Base-by-base conservation (phyloP, 53 echinoderm and acorn worm species). In the Mesocentrotus franciscanus region DNA sequence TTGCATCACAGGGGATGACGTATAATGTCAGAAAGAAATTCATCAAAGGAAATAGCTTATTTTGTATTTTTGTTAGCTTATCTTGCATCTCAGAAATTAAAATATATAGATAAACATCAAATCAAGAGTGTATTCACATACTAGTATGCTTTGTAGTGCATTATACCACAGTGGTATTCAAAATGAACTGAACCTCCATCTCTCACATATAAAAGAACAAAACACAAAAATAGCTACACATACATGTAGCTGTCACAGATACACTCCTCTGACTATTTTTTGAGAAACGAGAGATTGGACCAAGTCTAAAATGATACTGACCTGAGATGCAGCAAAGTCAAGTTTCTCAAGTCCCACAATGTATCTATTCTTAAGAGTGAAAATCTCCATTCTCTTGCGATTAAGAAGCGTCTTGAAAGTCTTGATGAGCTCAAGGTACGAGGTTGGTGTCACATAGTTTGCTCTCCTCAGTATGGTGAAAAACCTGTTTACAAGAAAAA, bases 401-500 rank as follows among this genome's bases (percentile, higher is more conserved):
- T 98, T 99, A 55, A 99, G 94, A 34, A 99, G 96, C 75, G 97
- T 97, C 95, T 99, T 99, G 90, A 99, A 99, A 56, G 99, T 99
- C 95, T 98, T 99, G 95, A 99, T 98, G 18, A 99, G 93, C 91
- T 99, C 99, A 14, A 99, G 96, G 87, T 99, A 99, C 16, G 98
- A 98, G 26, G 99, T 99, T 66, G 99, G 99, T 33, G 99, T 99
- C 71, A 99, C 99, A 95, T 99, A 99, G 96, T 98, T 99, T 18
- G 95, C 79, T 64, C 99, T 95, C 83, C 99, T 95, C 85, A 99
- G 71, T 17, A 90, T 97, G 68, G 95, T 89, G 94, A 96, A 99
- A 90, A 99, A 99, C 68, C 99, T 99, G 76, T 71, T 16, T 32
- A 27, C 55, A 74, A 56, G 1, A 71, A 9, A 36, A 56, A 56